Percentiles rank a stretch among this genome's conserved stretches.
These are phyloP conservation scores for Marmota flaviventris DNA, from an alignment of 2,113 vertebrate species.

Conservation along the genomic window DNA sequence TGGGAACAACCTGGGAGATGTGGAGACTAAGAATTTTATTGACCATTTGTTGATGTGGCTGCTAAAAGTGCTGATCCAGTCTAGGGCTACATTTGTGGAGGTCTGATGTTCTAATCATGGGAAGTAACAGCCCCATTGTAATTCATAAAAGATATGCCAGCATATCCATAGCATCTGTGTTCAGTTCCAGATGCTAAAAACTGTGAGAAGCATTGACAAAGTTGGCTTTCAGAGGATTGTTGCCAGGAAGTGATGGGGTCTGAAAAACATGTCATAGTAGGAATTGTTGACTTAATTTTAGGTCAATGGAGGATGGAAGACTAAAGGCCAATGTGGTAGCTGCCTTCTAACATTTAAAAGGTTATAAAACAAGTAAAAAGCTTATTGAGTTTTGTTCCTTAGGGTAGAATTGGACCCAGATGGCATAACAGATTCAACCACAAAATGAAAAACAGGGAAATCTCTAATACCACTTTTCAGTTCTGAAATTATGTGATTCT, in stretches of 20 bases:
- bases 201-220: background rate
- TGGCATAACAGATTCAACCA: background rate
- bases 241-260: background rate
- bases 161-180: too few species aligned
- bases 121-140: too few species aligned
- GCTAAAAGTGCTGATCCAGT: too few species aligned
- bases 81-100: too few species aligned
- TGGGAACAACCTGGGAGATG: too few species aligned
- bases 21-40: too few species aligned
- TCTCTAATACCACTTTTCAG: background rate
- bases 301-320: too few species aligned
- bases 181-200: too few species aligned
- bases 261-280: background rate
- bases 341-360: background rate
- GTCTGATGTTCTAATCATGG: too few species aligned
- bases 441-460: background rate
- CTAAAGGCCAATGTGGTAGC: background rate
- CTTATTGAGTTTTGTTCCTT: background rate
- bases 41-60: too few species aligned
- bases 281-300: background rate
- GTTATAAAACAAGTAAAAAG: background rate
- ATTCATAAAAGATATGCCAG: too few species aligned
- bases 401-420: background rate
- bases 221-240: background rate
- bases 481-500: background rate